Base-by-base conservation (phyloP, 1,140 invertebrate species). In the Drosophila pseudoobscura region DNA sequence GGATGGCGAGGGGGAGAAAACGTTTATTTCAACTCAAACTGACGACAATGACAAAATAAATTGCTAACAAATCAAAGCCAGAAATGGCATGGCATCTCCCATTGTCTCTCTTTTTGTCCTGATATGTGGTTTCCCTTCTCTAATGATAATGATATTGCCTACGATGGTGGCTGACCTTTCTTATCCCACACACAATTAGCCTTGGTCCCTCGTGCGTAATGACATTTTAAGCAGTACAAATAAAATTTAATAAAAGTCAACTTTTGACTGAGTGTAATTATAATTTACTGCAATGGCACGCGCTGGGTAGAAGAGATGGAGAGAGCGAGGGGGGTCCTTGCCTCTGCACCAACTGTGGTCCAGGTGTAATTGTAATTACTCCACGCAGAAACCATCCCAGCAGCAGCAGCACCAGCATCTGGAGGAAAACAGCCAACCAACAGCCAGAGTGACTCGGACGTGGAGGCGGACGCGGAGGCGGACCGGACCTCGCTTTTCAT, bases 181-280 rank as follows among this genome's bases (percentile, higher is more conserved):
- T 58, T 58, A 31, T 17, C 46, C 20, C 45, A 51, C 17, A 50
- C 17, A 61, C 76, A 84, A 84, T 84, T 85, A 84, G 73, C 76
- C 54, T 39, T 71, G 70, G 57, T 50, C 11, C 35, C 50, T 44
- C 15, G 41, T 64, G 73, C 50, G 70, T 63, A 87, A 85, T 82
- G 82, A 72, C 70, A 78, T 72, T 85, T 85, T 82, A 85, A 68
- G 69, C 65, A 87, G 78, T 82, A 82, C 78, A 85, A 85, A 87
- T 85, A 85, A 85, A 85, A 85, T 87, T 85, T 87, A 85, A 85
- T 85, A 85, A 85, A 85, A 87, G 82, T 85, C 82, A 78, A 78
- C 82, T 85, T 85, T 85, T 87, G 82, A 85, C 82, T 75, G 64
- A 13, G 41, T 56, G 61, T 87, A 85, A 85, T 85, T 85, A 85